Conservation (phyloP, 1,140 invertebrate species). For the Bactericera cockerelli region DNA sequence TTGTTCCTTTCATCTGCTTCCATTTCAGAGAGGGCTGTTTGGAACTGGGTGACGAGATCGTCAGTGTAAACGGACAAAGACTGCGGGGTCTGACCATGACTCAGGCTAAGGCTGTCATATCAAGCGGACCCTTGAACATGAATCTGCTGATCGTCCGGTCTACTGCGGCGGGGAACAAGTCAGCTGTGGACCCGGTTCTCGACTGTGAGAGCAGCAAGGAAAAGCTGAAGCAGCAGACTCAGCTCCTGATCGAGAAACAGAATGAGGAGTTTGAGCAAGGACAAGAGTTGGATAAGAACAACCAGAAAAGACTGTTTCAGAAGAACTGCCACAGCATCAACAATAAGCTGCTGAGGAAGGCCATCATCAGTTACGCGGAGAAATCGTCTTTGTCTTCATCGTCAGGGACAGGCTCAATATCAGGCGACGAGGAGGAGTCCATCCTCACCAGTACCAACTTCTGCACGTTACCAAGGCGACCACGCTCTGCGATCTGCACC, state of each 20-base stretch:
- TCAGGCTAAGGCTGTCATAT: conserved; percentile 54
- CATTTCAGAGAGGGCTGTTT: conserved; percentile 52
- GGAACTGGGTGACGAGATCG: conserved; percentile 60
- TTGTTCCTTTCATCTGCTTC: neutral
- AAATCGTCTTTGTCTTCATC: conserved; percentile 4
- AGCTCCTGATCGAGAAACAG: neutral
- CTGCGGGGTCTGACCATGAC: conserved; percentile 55
- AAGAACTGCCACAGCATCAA: conserved; percentile 40
- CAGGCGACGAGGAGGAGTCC: conserved; percentile 26
- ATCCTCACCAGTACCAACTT: conserved; percentile 40
- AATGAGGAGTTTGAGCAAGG: neutral
- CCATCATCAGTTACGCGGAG: conserved; percentile 33
- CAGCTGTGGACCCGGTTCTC: neutral
- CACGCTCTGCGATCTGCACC: conserved; percentile 43
- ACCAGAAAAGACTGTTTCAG: conserved; percentile 34
- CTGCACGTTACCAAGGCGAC: conserved; percentile 49
- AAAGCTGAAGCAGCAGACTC: neutral
- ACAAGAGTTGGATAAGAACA: conserved; percentile 6
- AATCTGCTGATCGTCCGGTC: conserved; percentile 42
- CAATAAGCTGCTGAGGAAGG: conserved; percentile 36
- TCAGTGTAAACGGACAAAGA: conserved; percentile 64
- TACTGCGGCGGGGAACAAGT: neutral
- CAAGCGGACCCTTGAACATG: conserved; percentile 45
- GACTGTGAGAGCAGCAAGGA: neutral
- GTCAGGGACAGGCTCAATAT: conserved; percentile 9